phyloP scores from a whole-genome alignment of 1,140 invertebrate genomes.

The Polypedilum pembai region DNA sequence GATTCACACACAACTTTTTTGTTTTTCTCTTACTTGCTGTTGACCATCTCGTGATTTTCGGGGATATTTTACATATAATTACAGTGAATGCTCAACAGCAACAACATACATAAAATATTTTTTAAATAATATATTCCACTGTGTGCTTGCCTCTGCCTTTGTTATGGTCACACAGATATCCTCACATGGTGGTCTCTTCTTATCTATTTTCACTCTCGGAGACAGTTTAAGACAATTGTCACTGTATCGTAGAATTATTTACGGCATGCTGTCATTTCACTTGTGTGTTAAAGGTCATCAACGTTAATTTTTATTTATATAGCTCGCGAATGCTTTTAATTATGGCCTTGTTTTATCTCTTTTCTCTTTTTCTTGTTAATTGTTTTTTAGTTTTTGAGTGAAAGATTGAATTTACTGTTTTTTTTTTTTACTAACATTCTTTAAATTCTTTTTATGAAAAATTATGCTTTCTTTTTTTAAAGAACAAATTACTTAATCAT shows the following conservation, averaged over 20 bases:
- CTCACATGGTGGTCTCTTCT: conserved; percentile 12
- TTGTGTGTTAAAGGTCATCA: too few relatives aligned
- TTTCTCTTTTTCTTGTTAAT: too few relatives aligned
- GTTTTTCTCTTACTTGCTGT: not conserved
- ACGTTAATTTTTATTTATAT: too few relatives aligned
- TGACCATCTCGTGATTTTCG: not conserved
- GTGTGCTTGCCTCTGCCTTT: not conserved
- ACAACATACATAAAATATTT: not conserved
- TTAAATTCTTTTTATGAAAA: too few relatives aligned
- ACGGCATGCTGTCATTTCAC: too few relatives aligned
- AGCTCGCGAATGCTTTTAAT: too few relatives aligned
- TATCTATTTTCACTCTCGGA: not conserved
- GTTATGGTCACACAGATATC: not conserved
- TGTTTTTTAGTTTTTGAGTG: too few relatives aligned
- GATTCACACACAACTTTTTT: conserved; percentile 2
- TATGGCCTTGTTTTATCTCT: too few relatives aligned
- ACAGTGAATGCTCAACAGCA: conserved; percentile 20
- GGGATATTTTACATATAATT: conserved; percentile 24
- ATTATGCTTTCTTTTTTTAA: too few relatives aligned
- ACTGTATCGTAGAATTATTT: not conserved
- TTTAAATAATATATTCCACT: not conserved
- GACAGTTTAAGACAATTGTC: conserved; percentile 11
- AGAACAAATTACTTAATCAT: too few relatives aligned
- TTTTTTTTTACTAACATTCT: too few relatives aligned
- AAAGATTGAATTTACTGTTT: too few relatives aligned